phyloP scores from a whole-genome alignment of 2,888 invertebrate species.

The Marronus borbonicus region DNA sequence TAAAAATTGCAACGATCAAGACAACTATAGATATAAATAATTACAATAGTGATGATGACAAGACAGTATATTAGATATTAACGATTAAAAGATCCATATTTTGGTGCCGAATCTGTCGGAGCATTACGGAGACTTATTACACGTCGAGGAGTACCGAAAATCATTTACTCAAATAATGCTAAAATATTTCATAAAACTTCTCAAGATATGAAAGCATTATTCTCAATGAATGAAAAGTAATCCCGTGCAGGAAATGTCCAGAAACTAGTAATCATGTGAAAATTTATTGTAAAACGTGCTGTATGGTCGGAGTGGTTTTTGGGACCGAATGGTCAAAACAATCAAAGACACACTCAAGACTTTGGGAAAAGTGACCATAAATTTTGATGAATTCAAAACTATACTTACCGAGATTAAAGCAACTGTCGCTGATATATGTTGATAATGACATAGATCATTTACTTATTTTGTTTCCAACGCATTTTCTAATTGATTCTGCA shows the following conservation, averaged over 20 bases:
- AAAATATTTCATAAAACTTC: neutral
- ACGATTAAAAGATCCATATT: no score
- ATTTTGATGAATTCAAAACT: neutral
- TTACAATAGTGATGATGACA: no score
- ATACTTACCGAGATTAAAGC: neutral
- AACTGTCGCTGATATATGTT: neutral
- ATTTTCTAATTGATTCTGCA: neutral
- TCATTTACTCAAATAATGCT: conserved; percentile 10
- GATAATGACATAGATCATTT: neutral
- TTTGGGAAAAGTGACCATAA: neutral
- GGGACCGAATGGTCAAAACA: neutral
- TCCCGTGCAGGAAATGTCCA: neutral
- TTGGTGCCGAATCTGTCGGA: neutral
- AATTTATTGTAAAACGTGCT: neutral
- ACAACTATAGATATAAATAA: no score
- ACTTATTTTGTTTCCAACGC: neutral
- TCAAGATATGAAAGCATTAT: neutral
- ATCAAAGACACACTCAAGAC: neutral
- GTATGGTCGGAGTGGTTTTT: neutral
- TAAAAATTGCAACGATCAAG: no score
- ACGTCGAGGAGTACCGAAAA: conserved; percentile 11
- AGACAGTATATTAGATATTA: no score
- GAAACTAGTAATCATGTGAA: neutral
- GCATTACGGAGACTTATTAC: neutral
- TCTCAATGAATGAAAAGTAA: neutral